phyloP scores from a whole-genome alignment of 2,797 vertebrate species.

The Acanthis flammea region DNA sequence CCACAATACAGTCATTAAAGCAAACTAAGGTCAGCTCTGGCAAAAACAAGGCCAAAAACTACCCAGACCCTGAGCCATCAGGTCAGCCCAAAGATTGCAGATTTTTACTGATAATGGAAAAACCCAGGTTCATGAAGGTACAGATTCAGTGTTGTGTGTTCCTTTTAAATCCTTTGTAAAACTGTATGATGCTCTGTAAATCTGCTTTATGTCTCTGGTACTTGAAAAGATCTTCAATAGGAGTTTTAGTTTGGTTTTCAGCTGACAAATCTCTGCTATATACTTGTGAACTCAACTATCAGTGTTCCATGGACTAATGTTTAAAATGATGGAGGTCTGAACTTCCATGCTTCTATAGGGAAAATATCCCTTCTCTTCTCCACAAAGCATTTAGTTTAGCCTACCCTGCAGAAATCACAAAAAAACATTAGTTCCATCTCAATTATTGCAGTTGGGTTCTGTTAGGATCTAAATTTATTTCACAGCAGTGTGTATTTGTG shows the following conservation, averaged over 20 bases:
- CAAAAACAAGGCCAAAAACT: background rate
- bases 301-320: background rate
- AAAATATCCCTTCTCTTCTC: background rate
- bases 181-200: background rate
- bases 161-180: background rate
- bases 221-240: background rate
- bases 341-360: background rate
- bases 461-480: slow-evolving; percentile 26
- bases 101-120: background rate
- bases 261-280: background rate
- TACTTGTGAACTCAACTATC: background rate
- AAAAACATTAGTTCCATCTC: slow-evolving; percentile 13
- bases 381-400: background rate
- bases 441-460: slow-evolving; percentile 10
- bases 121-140: background rate
- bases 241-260: background rate
- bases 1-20: background rate
- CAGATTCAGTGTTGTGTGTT: background rate
- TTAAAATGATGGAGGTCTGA: background rate
- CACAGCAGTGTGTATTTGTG: background rate
- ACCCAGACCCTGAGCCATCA: background rate
- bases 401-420: slow-evolving; percentile 26
- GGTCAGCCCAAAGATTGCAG: background rate
- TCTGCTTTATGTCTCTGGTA: background rate
- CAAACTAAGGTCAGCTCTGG: background rate